Evolutionary conservation across 1,140 invertebrate genomes (phyloP), one percentile per base, ranked within the genome.

Genomic region (Chironomus striatipennis): DNA sequence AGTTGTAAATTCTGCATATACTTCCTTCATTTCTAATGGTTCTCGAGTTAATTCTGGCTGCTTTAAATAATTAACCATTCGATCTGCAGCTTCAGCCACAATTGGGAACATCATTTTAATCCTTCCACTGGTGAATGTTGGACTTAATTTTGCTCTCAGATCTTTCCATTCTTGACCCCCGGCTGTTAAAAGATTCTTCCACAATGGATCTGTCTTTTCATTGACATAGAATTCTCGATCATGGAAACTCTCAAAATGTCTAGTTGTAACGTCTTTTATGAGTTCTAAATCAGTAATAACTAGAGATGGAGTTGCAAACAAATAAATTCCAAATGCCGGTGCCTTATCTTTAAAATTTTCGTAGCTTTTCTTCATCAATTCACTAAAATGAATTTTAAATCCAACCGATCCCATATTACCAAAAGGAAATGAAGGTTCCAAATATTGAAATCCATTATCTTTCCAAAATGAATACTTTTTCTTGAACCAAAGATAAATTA

Each of bases 241-340:
- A 81, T 70, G 75, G 75, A 88, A 88, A 78, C 85, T 81, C 67
- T 83, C 81, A 76, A 87, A 88, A 79, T 86, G n/a, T n/a, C 89
- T 86, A 78, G 85, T 87, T 10, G 88, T 83, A 67, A 83, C 75
- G 15, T 80, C 76, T 64, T 80, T 81, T 6, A 80, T 74, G 1
- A 82, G 73, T 12, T 80, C 81, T 20, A 78, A 73, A 42, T 83
- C 81, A 0, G 77, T 47, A 17, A 42, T 5, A 0, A 43, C 2
- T 7, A 42, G 21, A 15, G 24, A 7, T 2, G 6, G 10, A 75
- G 3, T n/a, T 12, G 8, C 24, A 47, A 72, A 43, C 24, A 12
- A 80, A 74, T 85, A 86, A 77, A 84, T 17, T 80, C 74, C 67
- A 21, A 42, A 67, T 15, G 47, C 47, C 0, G 47, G 47, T 57